A percentile compares a stretch with the other conserved stretches of the same genome.
Conservation (phyloP, 2,888 invertebrate species). For the Troilus luridus region DNA sequence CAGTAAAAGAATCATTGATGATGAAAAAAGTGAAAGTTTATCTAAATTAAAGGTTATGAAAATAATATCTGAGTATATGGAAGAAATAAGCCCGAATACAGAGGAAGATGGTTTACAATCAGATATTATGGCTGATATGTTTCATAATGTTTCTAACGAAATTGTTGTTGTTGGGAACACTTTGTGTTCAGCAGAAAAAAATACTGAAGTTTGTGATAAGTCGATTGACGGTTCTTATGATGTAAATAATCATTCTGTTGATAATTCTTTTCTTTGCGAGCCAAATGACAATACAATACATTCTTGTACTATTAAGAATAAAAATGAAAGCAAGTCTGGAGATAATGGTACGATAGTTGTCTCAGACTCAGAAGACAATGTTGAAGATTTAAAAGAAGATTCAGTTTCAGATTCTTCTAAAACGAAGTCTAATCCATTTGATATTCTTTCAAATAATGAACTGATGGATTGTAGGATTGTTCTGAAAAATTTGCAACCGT, state of each 20-base stretch:
- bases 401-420: background rate
- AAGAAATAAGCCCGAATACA: background rate
- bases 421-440: background rate
- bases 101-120: background rate
- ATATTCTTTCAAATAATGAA: background rate
- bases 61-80: background rate
- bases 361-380: background rate
- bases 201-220: background rate
- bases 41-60: background rate
- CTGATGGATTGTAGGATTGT: background rate
- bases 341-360: background rate
- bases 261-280: background rate
- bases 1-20: conserved; percentile 5
- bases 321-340: background rate
- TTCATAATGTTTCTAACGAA: conserved; percentile 33
- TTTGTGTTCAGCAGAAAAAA: background rate
- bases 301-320: background rate
- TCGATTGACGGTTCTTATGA: background rate
- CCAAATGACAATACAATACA: background rate
- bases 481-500: background rate
- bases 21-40: background rate
- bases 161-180: conserved; percentile 28
- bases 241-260: background rate
- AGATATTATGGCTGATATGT: conserved; percentile 27
- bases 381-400: background rate